Base-by-base conservation (phyloP, 2,888 invertebrate species). In the Hypolimnas misippus region DNA sequence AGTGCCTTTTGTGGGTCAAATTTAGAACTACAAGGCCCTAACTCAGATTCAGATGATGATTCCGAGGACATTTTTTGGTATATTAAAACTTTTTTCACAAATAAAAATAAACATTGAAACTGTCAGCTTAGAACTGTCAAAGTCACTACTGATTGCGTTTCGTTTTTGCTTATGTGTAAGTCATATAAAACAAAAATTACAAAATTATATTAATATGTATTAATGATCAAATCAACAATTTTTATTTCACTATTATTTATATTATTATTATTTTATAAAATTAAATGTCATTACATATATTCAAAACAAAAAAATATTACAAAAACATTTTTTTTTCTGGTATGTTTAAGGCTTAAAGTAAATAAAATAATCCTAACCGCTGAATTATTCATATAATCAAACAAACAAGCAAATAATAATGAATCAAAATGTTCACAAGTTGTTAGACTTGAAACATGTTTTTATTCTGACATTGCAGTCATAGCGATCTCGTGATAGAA, bases 1-100 rank as follows among this genome's bases (percentile, higher is more conserved):
- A 97, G 83, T 0, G 95, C 96, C 77, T 94, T 94, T 1, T 96
- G 40, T 0, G 97, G 95, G 85, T 97, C 93, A 72, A 96, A 97
- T 53, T 86, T 86, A 19, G 86, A 83, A 73, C 90, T 87, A 68
- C 83, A 83, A 0, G 84, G 83, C 76, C 82, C 84, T 1, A 86
- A 74, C 80, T 91, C 91, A 1, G 89, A 86, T 42, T 91, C 91
- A 8, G 90, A 88, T 2, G 91, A 90, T 14, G 87, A 84, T 75
- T 84, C 84, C 21, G 69, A 75, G 51, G 87, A 83, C 90, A 91
- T 90, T 38, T 53, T 67, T 31, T 54, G 2, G 12, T 12, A 31
- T 16, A 14, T 31, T 50, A 7, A 50, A 31, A 52, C 33, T 25
- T 40, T 29, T 55, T 49, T 25, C 25, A 65, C 50, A 70, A 70